Conservation (phyloP, 2,797 vertebrate genomes). For the Anabas testudineus region DNA sequence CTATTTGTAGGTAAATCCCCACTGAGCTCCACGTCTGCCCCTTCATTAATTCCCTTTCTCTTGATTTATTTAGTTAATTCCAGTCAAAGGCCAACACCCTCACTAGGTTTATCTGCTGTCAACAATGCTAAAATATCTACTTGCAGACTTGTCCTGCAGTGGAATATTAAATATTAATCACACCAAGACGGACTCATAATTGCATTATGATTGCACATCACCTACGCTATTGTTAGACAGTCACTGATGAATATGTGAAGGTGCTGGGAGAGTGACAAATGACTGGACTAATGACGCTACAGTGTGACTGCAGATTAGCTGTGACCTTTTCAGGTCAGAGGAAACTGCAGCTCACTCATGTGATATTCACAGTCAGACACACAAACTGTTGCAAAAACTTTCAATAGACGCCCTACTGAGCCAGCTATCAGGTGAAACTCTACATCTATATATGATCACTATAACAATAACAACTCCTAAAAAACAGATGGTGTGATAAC, state of each 20-base stretch:
- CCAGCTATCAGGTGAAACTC: too few species aligned
- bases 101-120: slow-evolving; percentile 25
- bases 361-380: slow-evolving; percentile 7
- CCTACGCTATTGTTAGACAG: slow-evolving; percentile 45
- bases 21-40: slow-evolving; percentile 25
- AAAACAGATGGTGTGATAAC: too few species aligned
- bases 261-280: slow-evolving; percentile 58
- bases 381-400: neutral
- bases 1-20: slow-evolving; percentile 41
- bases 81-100: slow-evolving; percentile 17
- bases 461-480: too few species aligned
- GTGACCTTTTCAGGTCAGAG: slow-evolving; percentile 52
- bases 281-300: slow-evolving; percentile 57
- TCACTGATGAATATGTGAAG: slow-evolving; percentile 50
- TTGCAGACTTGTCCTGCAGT: slow-evolving; percentile 29
- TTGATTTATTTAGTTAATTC: slow-evolving; percentile 18
- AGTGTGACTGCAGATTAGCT: slow-evolving; percentile 60
- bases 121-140: slow-evolving; percentile 33
- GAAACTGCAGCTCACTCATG: slow-evolving; percentile 53
- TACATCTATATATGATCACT: too few species aligned
- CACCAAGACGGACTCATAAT: slow-evolving; percentile 42
- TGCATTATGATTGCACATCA: slow-evolving; percentile 64
- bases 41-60: slow-evolving; percentile 32
- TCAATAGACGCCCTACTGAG: too few species aligned
- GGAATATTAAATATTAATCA: slow-evolving; percentile 55